These are phyloP conservation scores for Allolobophora icterica DNA, from an alignment of 2,888 invertebrate genomes.

Conservation along the genomic window DNA sequence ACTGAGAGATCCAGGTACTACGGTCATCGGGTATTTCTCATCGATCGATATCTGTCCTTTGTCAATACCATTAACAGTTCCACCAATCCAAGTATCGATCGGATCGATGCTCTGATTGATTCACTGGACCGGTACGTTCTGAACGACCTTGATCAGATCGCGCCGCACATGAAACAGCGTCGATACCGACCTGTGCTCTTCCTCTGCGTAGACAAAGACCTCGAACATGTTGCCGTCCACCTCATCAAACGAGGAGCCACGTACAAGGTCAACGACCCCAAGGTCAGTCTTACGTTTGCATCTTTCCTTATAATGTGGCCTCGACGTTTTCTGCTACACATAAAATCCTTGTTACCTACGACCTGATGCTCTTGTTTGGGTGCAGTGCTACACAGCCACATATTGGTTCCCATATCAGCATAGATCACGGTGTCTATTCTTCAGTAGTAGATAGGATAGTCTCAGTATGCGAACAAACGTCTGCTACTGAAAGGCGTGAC, in stretches of 20 bases:
- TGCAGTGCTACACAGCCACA: too few relatives aligned
- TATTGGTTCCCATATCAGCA: too few relatives aligned
- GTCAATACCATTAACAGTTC: neutral
- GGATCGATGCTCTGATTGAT: neutral
- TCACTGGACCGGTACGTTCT: neutral
- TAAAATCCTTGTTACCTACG: too few relatives aligned
- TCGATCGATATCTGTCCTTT: neutral
- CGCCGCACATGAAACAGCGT: neutral
- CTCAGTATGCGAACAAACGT: too few relatives aligned
- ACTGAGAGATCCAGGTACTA: neutral
- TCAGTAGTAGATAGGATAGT: too few relatives aligned
- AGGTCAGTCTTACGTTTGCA: neutral
- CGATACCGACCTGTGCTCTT: conserved; percentile 12
- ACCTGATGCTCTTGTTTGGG: too few relatives aligned
- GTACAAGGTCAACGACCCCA: neutral
- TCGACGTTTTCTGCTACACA: too few relatives aligned
- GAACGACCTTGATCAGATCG: neutral
- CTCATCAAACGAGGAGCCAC: neutral
- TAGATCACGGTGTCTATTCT: too few relatives aligned
- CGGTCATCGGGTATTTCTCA: conserved; percentile 13
- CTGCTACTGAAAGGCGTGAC: too few relatives aligned
- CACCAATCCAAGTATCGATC: neutral
- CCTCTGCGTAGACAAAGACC: neutral
- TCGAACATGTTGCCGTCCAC: neutral
- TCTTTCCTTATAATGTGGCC: too few relatives aligned